A percentile compares a stretch with the other conserved stretches of the same genome.
Evolutionary conservation across 2,797 vertebrate genomes (phyloP).

Genomic region (Erethizon dorsatum): DNA sequence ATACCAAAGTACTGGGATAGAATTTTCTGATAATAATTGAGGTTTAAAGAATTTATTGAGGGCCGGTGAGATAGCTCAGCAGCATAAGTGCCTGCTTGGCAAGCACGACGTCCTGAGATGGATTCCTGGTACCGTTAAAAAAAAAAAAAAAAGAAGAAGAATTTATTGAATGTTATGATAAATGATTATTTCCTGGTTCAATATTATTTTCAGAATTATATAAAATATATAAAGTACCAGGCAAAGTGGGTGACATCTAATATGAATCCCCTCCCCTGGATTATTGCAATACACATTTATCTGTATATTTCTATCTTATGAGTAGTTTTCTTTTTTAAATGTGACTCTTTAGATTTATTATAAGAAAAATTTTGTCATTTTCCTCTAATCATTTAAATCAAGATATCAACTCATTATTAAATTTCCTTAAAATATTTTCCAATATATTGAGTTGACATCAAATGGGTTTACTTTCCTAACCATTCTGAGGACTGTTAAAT

Average conservation of each 20-base stretch:
- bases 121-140: no score
- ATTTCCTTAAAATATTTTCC: neutral
- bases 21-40: neutral
- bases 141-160: neutral
- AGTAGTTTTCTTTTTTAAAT: neutral
- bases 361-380: neutral
- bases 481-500: neutral
- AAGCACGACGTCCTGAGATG: no score
- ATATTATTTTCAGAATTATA: neutral
- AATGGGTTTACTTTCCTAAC: neutral
- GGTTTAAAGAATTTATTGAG: neutral
- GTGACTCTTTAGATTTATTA: neutral
- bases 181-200: neutral
- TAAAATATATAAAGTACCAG: neutral
- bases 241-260: neutral
- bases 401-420: neutral
- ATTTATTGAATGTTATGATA: neutral
- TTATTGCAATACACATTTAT: neutral
- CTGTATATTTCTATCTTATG: neutral
- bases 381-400: neutral
- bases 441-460: conserved; percentile 1
- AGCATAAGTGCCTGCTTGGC: no score
- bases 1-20: neutral
- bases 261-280: neutral
- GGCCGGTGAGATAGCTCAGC: no score